Conservation (phyloP, 2,113 vertebrate species). For the Drymodes brunneopygia region DNA sequence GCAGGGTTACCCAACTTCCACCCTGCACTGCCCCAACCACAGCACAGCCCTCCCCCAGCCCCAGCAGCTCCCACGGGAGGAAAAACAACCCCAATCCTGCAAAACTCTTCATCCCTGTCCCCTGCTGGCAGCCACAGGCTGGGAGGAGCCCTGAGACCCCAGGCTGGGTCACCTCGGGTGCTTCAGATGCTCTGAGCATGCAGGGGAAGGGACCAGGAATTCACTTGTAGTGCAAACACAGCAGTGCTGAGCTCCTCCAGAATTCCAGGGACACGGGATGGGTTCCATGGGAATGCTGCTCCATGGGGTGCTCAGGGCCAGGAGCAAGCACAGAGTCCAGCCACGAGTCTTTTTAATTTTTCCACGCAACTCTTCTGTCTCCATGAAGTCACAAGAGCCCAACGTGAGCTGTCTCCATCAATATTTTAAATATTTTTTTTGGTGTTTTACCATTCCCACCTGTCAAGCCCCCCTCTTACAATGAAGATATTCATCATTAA, state of each 20-base stretch:
- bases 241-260: not conserved
- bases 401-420: not conserved
- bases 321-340: not conserved
- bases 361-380: not conserved
- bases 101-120: not conserved
- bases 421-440: not conserved
- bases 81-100: not conserved
- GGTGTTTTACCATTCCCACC: not conserved
- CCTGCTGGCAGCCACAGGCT: not conserved
- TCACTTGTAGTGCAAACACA: accelerated
- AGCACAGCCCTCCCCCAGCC: not conserved
- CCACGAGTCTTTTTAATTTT: not conserved
- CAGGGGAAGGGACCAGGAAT: not conserved
- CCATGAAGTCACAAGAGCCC: not conserved
- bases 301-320: accelerated
- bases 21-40: not conserved
- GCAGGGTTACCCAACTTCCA: slow-evolving; percentile 9
- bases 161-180: not conserved
- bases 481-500: not conserved
- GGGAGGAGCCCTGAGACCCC: not conserved
- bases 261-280: accelerated
- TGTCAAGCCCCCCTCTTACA: not conserved
- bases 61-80: accelerated
- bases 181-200: not conserved
- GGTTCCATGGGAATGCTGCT: not conserved